phyloP scores from a whole-genome alignment of 2,888 invertebrate species.

The Drosophila bunnanda region DNA sequence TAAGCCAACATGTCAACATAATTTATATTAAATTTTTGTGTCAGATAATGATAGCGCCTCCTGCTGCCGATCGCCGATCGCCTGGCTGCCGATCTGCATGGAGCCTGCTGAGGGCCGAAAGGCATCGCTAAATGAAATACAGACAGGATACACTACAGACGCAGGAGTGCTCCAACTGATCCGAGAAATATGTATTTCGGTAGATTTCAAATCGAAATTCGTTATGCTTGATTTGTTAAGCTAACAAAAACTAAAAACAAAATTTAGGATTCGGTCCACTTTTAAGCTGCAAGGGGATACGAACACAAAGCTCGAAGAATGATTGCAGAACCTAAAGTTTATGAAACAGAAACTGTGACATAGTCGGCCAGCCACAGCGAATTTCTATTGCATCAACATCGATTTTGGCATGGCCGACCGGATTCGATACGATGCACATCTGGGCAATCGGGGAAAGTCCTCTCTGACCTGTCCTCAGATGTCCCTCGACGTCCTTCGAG shows the following conservation, averaged over 20 bases:
- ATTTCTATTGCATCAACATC: constrained; percentile 72
- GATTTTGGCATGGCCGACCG: constrained; percentile 37
- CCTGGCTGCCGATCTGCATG: constrained; percentile 2
- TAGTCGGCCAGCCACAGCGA: constrained; percentile 34
- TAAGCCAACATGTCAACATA: constrained; percentile 83
- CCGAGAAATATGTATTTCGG: too few relatives aligned
- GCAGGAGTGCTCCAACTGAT: constrained; percentile 16
- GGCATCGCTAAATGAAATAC: background rate
- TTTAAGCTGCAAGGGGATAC: too few relatives aligned
- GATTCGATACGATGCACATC: constrained; percentile 25
- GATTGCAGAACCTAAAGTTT: background rate
- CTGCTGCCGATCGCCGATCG: constrained; percentile 48
- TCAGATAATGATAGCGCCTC: constrained; percentile 82
- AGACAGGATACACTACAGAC: background rate
- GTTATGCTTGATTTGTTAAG: too few relatives aligned
- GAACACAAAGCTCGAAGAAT: too few relatives aligned
- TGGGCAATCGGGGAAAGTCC: constrained; percentile 24
- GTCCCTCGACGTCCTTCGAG: constrained; percentile 16
- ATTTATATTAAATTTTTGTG: constrained; percentile 83
- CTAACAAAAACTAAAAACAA: too few relatives aligned
- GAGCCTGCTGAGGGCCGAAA: background rate
- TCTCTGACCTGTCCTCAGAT: constrained; percentile 23
- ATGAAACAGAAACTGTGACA: background rate
- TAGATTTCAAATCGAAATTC: too few relatives aligned
- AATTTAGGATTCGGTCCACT: too few relatives aligned